These are phyloP conservation scores for Gracilinanus agilis DNA, from an alignment of 2,113 vertebrate genomes.

Conservation along the genomic window DNA sequence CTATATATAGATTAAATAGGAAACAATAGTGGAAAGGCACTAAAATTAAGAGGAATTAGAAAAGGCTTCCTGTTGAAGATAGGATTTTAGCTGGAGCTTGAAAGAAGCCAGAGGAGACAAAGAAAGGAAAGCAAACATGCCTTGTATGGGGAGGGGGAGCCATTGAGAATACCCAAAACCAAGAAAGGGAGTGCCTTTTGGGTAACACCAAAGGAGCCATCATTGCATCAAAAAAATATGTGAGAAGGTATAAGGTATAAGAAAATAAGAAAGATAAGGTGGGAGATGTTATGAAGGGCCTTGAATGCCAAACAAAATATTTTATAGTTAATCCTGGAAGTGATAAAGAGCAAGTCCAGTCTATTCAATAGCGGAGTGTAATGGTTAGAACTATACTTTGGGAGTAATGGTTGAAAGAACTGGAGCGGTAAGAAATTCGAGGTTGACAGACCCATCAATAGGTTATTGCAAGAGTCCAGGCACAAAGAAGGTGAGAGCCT, in stretches of 20 bases:
- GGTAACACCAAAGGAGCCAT: too few relatives aligned
- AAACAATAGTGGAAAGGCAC: too few relatives aligned
- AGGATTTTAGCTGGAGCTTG: too few relatives aligned
- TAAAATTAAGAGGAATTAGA: too few relatives aligned
- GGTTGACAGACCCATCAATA: background rate
- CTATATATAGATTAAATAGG: background rate
- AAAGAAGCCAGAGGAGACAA: background rate
- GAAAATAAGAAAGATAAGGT: background rate
- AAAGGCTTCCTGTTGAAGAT: too few relatives aligned
- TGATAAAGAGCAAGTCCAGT: background rate
- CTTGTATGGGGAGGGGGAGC: background rate
- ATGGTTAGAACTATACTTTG: background rate
- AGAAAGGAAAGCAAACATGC: background rate
- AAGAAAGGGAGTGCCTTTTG: too few relatives aligned
- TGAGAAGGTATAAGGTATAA: background rate
- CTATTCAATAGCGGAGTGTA: background rate
- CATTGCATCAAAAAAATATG: background rate
- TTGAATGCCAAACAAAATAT: background rate
- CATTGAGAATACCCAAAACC: too few relatives aligned
- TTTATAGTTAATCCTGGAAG: background rate
- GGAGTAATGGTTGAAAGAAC: background rate
- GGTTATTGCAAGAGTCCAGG: background rate
- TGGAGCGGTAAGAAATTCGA: background rate
- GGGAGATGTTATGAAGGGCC: background rate
- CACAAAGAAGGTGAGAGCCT: too few relatives aligned